Conservation (phyloP, 2,797 vertebrate genomes). For the Columba guinea region DNA sequence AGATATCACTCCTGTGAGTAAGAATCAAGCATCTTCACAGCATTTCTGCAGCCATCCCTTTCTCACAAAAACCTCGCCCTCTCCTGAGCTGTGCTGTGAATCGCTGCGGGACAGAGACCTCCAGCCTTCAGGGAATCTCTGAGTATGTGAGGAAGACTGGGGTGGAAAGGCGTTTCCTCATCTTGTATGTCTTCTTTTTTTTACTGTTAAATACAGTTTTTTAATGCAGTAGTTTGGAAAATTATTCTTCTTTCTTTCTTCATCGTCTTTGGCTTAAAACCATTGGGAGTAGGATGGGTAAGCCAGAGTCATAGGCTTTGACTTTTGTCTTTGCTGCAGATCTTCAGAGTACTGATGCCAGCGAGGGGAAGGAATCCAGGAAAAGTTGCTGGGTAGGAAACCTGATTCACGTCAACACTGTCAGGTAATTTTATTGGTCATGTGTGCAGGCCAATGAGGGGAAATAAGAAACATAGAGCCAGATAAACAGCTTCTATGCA, state of each 20-base stretch:
- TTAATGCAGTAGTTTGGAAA: neutral
- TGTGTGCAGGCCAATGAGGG: neutral
- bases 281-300: neutral
- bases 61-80: accelerated
- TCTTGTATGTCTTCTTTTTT: neutral
- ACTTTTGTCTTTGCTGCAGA: neutral
- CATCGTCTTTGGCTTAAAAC: neutral
- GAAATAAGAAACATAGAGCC: neutral
- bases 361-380: neutral
- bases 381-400: neutral
- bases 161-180: neutral
- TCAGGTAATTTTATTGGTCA: neutral
- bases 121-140: neutral
- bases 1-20: neutral
- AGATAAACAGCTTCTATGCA: neutral
- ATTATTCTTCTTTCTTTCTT: neutral
- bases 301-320: neutral
- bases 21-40: neutral
- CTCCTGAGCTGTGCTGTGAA: neutral
- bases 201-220: neutral
- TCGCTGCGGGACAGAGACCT: neutral
- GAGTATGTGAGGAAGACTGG: too few relatives aligned
- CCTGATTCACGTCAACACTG: neutral
- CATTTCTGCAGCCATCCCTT: neutral
- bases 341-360: neutral